phyloP scores from a whole-genome alignment of 2,113 vertebrate genomes.

The Apeltes quadracus region DNA sequence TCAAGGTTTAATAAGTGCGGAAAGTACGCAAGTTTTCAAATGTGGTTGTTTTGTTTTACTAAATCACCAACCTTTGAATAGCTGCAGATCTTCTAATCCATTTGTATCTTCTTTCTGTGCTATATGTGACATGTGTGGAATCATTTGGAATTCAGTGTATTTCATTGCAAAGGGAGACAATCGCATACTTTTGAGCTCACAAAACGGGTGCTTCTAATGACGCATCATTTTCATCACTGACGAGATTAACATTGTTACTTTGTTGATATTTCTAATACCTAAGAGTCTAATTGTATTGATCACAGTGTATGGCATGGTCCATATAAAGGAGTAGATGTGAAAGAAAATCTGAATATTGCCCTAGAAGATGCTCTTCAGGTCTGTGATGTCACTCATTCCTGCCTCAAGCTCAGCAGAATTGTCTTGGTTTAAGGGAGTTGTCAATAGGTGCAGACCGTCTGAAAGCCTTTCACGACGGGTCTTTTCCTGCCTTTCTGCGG shows the following conservation, averaged over 20 bases:
- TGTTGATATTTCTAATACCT: background rate
- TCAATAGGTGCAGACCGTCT: background rate
- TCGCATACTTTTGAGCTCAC: background rate
- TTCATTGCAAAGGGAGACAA: background rate
- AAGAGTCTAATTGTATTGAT: background rate
- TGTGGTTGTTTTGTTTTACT: background rate
- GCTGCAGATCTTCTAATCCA: background rate
- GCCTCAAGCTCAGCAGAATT: background rate
- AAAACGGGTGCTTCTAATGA: background rate
- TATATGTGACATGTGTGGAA: background rate
- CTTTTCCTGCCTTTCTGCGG: background rate
- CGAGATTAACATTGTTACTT: background rate
- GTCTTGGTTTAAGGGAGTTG: background rate
- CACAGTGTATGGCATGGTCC: background rate
- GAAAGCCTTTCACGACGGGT: background rate
- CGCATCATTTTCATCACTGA: background rate
- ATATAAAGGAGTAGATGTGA: background rate
- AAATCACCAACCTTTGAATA: background rate
- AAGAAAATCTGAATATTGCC: background rate
- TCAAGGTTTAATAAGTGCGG: constrained; percentile 20
- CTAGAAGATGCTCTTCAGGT: background rate
- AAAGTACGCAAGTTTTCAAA: background rate
- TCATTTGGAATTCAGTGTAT: background rate
- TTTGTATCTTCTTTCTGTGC: too few species aligned
- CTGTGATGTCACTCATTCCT: background rate